phyloP scores from a whole-genome alignment of 2,113 vertebrate genomes.

The Dryoscopus gambensis region DNA sequence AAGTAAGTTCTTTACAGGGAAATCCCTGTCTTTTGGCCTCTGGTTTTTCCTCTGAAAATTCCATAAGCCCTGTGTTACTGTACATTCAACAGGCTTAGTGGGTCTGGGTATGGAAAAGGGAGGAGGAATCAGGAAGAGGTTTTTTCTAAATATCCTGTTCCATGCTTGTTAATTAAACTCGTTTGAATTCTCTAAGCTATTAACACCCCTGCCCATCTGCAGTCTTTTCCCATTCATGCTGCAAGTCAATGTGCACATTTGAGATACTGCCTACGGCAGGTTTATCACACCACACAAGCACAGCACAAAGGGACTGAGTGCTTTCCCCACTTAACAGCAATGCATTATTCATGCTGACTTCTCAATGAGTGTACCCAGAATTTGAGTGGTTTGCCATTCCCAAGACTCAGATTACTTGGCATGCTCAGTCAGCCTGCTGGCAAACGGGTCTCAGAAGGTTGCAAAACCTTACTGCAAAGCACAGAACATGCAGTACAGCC shows the following conservation, averaged over 20 bases:
- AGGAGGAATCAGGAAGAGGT: neutral
- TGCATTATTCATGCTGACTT: conserved; percentile 37
- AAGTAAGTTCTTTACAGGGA: neutral
- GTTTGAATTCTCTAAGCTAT: neutral
- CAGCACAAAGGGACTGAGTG: neutral
- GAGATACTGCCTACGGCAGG: neutral
- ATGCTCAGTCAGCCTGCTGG: neutral
- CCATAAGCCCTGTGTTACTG: neutral
- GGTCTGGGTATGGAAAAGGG: neutral
- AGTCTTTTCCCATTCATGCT: neutral
- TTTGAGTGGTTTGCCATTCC: neutral
- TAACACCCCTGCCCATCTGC: neutral
- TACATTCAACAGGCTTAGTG: neutral
- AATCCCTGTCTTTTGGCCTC: neutral
- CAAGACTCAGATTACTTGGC: neutral
- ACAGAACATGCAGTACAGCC: neutral
- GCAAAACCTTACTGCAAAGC: neutral
- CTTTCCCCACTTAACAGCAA: neutral
- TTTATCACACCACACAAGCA: conserved; percentile 11
- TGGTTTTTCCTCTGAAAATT: neutral
- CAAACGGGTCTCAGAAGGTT: neutral
- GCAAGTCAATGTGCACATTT: neutral
- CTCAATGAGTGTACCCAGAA: neutral
- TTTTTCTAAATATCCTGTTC: neutral
- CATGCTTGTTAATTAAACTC: neutral